Evolutionary conservation across 2,113 vertebrate species (phyloP).

Genomic region (Genyomyrus donnyi): DNA sequence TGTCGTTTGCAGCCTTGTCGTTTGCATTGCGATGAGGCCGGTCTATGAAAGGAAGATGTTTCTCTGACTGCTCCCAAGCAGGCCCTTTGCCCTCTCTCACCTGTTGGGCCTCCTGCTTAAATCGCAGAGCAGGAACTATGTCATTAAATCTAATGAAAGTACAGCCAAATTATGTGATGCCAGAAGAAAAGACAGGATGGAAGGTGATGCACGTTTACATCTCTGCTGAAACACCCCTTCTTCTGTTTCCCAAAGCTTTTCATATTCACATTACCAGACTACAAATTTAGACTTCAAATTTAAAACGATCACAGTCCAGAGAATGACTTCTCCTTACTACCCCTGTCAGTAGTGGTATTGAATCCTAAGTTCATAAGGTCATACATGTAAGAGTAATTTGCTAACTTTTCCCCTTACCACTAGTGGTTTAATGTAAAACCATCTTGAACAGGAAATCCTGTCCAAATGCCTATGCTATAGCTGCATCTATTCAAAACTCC

Average conservation of each 20-base stretch:
- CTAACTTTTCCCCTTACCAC: not conserved
- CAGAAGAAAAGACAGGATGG: not conserved
- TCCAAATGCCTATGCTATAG: not conserved
- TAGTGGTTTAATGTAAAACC: not conserved
- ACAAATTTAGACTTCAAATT: not conserved
- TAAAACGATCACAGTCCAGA: not conserved
- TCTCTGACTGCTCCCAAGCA: not conserved
- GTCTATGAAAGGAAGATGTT: not conserved
- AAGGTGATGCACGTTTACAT: not conserved
- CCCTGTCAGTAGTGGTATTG: not conserved
- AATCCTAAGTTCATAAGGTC: not conserved
- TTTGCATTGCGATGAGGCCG: not conserved
- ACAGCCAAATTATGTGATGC: not conserved
- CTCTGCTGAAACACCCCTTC: not conserved
- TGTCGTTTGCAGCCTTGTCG: slow-evolving; percentile 4
- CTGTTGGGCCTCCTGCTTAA: not conserved
- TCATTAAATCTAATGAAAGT: not conserved
- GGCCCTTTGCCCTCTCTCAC: not conserved
- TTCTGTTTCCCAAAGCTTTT: not conserved
- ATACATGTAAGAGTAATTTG: not conserved
- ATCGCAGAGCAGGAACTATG: not conserved
- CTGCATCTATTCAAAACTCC: not conserved
- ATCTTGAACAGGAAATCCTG: not conserved
- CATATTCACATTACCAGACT: not conserved
- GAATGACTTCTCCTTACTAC: not conserved